These are phyloP conservation scores for Uloborus plumipes DNA, from an alignment of 2,888 invertebrate species.

Conservation along the genomic window DNA sequence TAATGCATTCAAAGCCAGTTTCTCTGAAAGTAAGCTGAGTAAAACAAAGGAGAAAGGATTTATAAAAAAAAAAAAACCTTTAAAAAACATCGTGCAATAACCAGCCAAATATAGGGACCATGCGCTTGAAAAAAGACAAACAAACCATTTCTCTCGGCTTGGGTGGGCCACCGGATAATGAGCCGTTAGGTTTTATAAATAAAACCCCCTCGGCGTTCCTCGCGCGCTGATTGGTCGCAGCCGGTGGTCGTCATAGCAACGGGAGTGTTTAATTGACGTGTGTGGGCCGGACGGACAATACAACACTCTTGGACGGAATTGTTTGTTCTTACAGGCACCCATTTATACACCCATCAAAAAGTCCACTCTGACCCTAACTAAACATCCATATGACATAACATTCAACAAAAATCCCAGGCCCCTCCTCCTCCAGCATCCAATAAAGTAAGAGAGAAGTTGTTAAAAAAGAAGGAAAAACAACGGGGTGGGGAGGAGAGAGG, in stretches of 20 bases:
- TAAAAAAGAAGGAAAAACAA: conserved; percentile 52
- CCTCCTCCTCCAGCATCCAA: conserved; percentile 38
- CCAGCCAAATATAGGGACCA: conserved; percentile 56
- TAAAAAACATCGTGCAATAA: conserved; percentile 34
- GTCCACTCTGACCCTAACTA: conserved; percentile 51
- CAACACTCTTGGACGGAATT: conserved; percentile 35
- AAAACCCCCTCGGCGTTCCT: conserved; percentile 54
- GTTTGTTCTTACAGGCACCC: conserved; percentile 58
- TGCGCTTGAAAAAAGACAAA: conserved; percentile 42
- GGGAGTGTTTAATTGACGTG: conserved; percentile 63
- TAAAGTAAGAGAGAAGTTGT: conserved; percentile 54
- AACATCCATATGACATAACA: conserved; percentile 61
- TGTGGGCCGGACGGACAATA: conserved; percentile 62
- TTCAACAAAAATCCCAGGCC: conserved; percentile 60
- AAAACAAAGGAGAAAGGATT: too few species aligned
- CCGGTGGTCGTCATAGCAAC: conserved; percentile 61
- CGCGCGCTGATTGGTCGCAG: conserved; percentile 64
- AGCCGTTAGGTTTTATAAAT: conserved; percentile 65
- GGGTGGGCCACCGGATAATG: conserved; percentile 63
- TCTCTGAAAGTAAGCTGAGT: too few species aligned
- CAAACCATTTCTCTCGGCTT: conserved; percentile 50
- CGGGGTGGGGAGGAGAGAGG: conserved; percentile 40
- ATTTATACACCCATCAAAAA: conserved; percentile 60
- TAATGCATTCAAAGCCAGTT: too few species aligned
- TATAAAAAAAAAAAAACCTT: too few species aligned